Evolutionary conservation across 1,140 invertebrate genomes (phyloP).

Genomic region (Drosophila quadrilineata): DNA sequence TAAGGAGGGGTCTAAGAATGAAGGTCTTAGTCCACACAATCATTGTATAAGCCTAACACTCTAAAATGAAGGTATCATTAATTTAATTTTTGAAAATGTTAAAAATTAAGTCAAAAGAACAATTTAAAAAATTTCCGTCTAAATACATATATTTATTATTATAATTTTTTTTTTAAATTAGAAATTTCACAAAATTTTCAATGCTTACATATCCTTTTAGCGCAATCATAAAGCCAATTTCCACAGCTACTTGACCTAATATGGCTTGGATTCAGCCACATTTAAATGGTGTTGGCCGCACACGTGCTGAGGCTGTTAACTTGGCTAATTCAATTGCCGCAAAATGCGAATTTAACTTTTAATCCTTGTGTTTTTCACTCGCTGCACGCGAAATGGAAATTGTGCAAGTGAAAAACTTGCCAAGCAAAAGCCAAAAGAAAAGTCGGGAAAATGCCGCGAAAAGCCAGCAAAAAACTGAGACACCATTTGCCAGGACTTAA

Average conservation of each 20-base stretch:
- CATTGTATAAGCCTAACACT: no score
- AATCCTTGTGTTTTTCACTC: slow-evolving; percentile 25
- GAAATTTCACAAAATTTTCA: no score
- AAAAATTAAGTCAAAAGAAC: no score
- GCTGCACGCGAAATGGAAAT: slow-evolving; percentile 32
- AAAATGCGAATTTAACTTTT: slow-evolving; percentile 55
- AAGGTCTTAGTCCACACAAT: no score
- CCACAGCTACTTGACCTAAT: slow-evolving; percentile 7
- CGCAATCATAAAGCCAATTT: no score
- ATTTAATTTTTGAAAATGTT: no score
- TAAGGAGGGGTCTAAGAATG: no score
- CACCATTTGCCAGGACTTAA: neutral
- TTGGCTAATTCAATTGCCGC: slow-evolving; percentile 53
- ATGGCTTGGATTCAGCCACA: neutral
- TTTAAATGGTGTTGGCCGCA: slow-evolving; percentile 14
- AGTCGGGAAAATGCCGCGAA: slow-evolving; percentile 43
- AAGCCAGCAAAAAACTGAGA: slow-evolving; percentile 33
- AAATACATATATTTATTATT: no score
- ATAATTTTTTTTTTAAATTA: no score
- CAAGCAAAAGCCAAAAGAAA: slow-evolving; percentile 33
- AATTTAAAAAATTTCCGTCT: no score
- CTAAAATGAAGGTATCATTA: no score
- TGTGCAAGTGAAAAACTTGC: slow-evolving; percentile 30
- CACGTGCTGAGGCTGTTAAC: slow-evolving; percentile 50
- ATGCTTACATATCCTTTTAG: no score